Evolutionary conservation across 2,888 invertebrate species (phyloP).

Genomic region (Trissonchulus latispiculum): DNA sequence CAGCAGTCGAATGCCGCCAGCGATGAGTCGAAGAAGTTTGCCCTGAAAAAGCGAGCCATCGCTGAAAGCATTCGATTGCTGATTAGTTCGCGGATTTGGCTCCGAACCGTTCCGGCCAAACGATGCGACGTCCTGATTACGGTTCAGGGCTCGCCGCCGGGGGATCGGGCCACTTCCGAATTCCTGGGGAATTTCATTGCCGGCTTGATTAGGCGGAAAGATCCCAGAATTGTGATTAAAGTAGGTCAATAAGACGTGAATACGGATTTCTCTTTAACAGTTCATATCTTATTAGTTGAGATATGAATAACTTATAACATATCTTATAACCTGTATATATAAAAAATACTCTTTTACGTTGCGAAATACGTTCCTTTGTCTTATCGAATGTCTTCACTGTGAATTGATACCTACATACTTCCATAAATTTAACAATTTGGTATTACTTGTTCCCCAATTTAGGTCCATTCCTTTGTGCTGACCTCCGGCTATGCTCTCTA

Average conservation of each 20-base stretch:
- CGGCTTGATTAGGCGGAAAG: constrained; percentile 24
- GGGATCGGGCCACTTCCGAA: constrained; percentile 20
- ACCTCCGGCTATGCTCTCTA: not conserved
- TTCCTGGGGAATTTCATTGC: not conserved
- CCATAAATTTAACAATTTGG: too few relatives aligned
- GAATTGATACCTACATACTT: constrained; percentile 30
- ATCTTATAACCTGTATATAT: too few relatives aligned
- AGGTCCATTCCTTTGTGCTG: not conserved
- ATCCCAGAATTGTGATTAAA: constrained; percentile 34
- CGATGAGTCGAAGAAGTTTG: too few relatives aligned
- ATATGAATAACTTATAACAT: too few relatives aligned
- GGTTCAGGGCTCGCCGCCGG: constrained; percentile 23
- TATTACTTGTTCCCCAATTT: constrained; percentile 24
- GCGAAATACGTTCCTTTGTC: too few relatives aligned
- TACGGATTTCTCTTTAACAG: too few relatives aligned
- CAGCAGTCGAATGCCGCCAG: too few relatives aligned
- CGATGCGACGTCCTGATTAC: constrained; percentile 36
- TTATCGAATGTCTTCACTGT: too few relatives aligned
- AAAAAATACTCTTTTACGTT: not conserved
- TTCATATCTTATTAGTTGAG: too few relatives aligned
- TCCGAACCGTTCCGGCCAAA: constrained; percentile 31
- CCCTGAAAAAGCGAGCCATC: not conserved
- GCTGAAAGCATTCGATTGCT: constrained; percentile 22
- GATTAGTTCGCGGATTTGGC: constrained; percentile 28
- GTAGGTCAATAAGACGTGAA: too few relatives aligned